Evolutionary conservation across 2,888 invertebrate genomes (phyloP).

Genomic region (Conistra vaccinii): DNA sequence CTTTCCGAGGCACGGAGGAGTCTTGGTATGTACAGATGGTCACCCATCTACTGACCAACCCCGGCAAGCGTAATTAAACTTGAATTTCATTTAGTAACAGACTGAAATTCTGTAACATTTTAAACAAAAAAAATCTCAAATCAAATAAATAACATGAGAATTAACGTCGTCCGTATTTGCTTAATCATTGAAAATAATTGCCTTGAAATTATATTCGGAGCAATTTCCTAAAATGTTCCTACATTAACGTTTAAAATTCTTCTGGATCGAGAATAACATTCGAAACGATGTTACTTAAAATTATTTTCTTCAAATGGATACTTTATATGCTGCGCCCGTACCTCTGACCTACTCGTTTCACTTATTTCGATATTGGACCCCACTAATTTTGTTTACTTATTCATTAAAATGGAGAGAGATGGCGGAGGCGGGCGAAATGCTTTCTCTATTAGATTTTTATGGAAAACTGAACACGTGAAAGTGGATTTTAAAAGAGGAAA

Average conservation of each 20-base stretch:
- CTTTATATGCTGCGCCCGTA: conserved; percentile 85
- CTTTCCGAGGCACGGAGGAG: too few relatives aligned
- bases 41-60: too few relatives aligned
- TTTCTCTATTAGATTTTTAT: conserved; percentile 85
- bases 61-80: too few relatives aligned
- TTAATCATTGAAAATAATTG: conserved; percentile 32
- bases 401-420: conserved; percentile 88
- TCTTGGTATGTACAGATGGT: too few relatives aligned
- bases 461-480: conserved; percentile 81
- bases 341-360: conserved; percentile 84
- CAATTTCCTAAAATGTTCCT: conserved; percentile 64
- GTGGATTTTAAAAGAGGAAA: conserved; percentile 70
- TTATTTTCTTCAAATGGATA: conserved; percentile 81
- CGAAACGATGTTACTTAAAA: conserved; percentile 76
- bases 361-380: conserved; percentile 87
- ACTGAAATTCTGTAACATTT: neutral
- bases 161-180: conserved; percentile 1
- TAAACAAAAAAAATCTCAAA: neutral
- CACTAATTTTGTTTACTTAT: conserved; percentile 90
- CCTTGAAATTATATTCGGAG: conserved; percentile 33
- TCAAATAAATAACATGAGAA: conserved; percentile 3
- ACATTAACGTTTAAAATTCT: conserved; percentile 74
- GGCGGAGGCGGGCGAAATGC: conserved; percentile 78
- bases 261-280: conserved; percentile 74
- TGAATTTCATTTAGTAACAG: neutral